Base-by-base conservation (phyloP, 2,113 vertebrate species). In the Hucho hucho region DNA sequence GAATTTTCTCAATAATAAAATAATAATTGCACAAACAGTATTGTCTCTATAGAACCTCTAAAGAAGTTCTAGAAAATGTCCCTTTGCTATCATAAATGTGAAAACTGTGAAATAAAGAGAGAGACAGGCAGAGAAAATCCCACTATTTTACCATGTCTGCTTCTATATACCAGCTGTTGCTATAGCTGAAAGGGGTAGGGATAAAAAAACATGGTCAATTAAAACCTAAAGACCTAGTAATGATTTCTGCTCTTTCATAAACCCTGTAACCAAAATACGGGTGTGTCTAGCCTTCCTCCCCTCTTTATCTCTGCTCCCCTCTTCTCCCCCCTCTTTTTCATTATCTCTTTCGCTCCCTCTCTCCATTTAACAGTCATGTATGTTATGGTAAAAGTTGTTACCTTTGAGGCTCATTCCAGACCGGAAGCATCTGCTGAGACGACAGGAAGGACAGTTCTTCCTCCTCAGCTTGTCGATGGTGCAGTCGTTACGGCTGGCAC, bases 391-490 rank as follows among this genome's bases (percentile, higher is more conserved):
- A 68, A 68, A 25, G 32, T 22, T n/a, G 32, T 47, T 72, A 99
- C 98, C 97, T 96, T 98, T 98, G 0, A 99, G 94, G 4, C 95
- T 99, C 98, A 99, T 99, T 66, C 98, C 98, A 0, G 96, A 97
- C 85, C 97, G 96, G 49, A 97, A 99, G 90, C 98, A 99, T 81
- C 97, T 96, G 67, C 94, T 94, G 74, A 99, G 93, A 64, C 98
- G 98, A 65, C 96, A 97, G 5, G 95, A 96, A 69, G 95, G 95
- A 9, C 95, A 97, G 91, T 97, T 96, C 89, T 97, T 97, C 81
- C 96, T 92, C 83, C 96, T 86, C 86, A 99, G 95, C 77, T 99
- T 99, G 88, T 99, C 98, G 0, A 99, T 99, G 88, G 97, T 99
- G 89, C 98, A 99, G 90, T 98, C 96, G 0, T 99, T 99, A 70